Base-by-base conservation (phyloP, 2,113 vertebrate genomes). In the Oryctolagus cuniculus region DNA sequence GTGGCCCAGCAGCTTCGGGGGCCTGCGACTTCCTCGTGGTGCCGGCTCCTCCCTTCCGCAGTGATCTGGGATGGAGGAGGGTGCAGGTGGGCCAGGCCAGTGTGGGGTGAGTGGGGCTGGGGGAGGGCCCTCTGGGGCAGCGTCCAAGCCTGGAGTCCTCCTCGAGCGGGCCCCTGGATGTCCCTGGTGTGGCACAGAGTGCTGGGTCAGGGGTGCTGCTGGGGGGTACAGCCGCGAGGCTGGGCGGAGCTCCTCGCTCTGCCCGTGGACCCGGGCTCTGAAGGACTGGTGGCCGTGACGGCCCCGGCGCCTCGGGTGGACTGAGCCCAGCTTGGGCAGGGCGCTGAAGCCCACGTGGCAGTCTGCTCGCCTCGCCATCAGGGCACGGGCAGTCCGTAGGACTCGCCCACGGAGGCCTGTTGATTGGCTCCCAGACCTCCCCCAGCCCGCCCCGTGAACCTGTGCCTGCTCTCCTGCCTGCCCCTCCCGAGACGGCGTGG, bases 381-480 rank as follows among this genome's bases (percentile, higher is more conserved):
- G 55, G 19, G 55, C 55, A 16, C 19, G 55, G 77, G 10, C 36
- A 0, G 27, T 29, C 19, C 38, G 25, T 38, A 70, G 44, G 34
- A 51, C 2, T 51, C 24, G 10, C 6, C 27, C 51, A 25, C 10
- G 5, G 19, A 10, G 29, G 22, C 21, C 74, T 63, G 1, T 27
- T 22, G 70, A 24, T 15, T 78, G 51, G 44, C 21, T 55, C 53
- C 24, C 29, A 31, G 7, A 11, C 12, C 51, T 34, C 64, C n/a
- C 1, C 75, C 16, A 17, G 2, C 0, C n/a, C 7, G 0, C 15
- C 9, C 9, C 4, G 0, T 2, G 8, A 53, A 51, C n/a, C 16
- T 3, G 21, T 2, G 0, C n/a, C 61, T 13, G 24, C 27, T 64
- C 73, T 63, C 2, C 0, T 27, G 51, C 4, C n/a, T 7, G 58